Conservation (phyloP, 2,113 vertebrate genomes). For the Pseudolaguvia tuberculata region DNA sequence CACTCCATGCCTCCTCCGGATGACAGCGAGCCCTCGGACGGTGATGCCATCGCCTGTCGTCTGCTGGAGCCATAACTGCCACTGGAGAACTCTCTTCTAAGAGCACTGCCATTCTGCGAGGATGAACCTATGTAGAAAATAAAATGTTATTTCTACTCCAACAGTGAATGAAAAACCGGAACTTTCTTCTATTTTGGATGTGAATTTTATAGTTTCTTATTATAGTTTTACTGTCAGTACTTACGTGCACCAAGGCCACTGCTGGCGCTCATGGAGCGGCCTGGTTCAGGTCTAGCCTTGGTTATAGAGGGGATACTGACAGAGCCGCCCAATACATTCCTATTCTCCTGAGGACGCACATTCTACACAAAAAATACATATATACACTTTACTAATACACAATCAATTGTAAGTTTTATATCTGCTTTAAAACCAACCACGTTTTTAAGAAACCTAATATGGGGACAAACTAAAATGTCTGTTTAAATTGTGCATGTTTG, state of each 20-base stretch:
- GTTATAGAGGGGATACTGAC: conserved; percentile 96
- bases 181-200: background rate
- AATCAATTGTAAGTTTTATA: background rate
- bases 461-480: background rate
- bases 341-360: conserved; percentile 87
- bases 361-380: conserved; percentile 80
- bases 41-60: conserved; percentile 87
- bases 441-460: too few relatives aligned
- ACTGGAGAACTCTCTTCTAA: conserved; percentile 85
- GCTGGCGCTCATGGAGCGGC: conserved; percentile 96
- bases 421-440: background rate
- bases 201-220: background rate
- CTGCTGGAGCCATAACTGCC: conserved; percentile 82
- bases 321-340: conserved; percentile 87
- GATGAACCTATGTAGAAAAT: conserved; percentile 73
- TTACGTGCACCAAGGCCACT: conserved; percentile 90
- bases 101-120: conserved; percentile 89
- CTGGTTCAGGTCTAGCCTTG: conserved; percentile 86
- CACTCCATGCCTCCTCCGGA: conserved; percentile 92
- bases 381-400: background rate
- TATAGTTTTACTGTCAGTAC: conserved; percentile 52
- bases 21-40: conserved; percentile 91
- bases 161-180: background rate
- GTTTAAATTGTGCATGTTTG: background rate
- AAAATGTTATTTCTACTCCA: background rate